Percentiles rank a stretch among this genome's conserved stretches.
These are phyloP conservation scores for Bombylius major DNA, from an alignment of 2,888 invertebrate genomes.

Conservation along the genomic window DNA sequence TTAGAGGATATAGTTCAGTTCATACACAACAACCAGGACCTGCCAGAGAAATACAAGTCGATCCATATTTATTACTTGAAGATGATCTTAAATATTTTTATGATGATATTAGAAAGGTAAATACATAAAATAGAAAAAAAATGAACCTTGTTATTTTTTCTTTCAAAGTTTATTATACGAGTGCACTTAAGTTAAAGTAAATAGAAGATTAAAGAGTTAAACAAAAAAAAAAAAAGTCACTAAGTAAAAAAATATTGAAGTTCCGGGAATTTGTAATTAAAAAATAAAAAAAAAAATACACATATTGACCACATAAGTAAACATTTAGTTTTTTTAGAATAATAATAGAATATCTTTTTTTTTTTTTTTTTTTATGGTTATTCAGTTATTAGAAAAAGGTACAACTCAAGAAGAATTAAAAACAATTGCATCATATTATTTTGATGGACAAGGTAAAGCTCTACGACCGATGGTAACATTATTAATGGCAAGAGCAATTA, in stretches of 20 bases:
- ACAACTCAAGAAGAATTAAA: conserved; percentile 74
- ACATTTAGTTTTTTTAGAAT: no score
- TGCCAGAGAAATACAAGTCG: conserved; percentile 66
- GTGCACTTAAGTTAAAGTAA: no score
- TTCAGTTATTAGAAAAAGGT: conserved; percentile 50
- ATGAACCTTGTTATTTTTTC: neutral
- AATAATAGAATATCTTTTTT: neutral
- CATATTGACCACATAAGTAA: no score
- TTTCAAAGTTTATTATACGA: no score
- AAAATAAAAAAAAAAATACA: no score
- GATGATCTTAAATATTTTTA: conserved; percentile 79
- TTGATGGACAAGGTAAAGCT: conserved; percentile 96
- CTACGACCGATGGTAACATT: conserved; percentile 90
- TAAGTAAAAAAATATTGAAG: no score
- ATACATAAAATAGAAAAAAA: conserved; percentile 17
- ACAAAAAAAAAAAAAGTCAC: no score
- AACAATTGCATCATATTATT: conserved; percentile 92
- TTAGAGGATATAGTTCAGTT: conserved; percentile 54
- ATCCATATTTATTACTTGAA: conserved; percentile 76
- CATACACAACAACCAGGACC: conserved; percentile 71
- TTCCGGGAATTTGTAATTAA: no score
- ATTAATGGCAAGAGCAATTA: conserved; percentile 87
- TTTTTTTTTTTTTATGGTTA: neutral
- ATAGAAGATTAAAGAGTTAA: no score
- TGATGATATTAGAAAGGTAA: conserved; percentile 73